Base-by-base conservation (phyloP, 1,140 invertebrate species). In the Cylas formicarius region DNA sequence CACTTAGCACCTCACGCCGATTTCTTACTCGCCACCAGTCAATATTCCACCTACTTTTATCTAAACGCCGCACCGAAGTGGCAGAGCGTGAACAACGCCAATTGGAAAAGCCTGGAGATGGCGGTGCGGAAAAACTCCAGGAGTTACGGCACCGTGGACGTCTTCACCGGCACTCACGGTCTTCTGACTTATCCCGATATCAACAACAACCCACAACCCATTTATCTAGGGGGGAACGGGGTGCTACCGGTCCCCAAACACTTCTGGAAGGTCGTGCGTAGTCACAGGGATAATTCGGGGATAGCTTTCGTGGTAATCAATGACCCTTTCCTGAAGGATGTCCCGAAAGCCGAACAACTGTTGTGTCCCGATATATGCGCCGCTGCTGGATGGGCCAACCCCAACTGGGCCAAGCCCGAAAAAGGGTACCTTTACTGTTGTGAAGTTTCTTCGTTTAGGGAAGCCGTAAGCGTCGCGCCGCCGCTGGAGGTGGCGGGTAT, bases 51-150 rank as follows among this genome's bases (percentile, higher is more conserved):
- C 0, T 77, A 71, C 46, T 72, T 67, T 52, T 76, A 71, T 48
- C 48, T 73, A 10, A 77, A 78, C 52, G 66, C 57, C 1, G 61
- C 65, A 14, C 75, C 75, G 4, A 72, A 75, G 54, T 78, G 72
- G 72, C 72, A 53, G 48, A 48, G 27, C 32, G 60, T 73, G 0
- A 74, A 74, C 47, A 60, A 50, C 16, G 72, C 67, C 7, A 72
- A 73, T 45, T 76, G 72, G 74, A 55, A 65, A n/a, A 45, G 39
- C 10, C 37, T 74, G 1, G 74, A 75, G 58, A 52, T 46, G 4
- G 44, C 53, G 4, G 57, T 68, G 0, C 52, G 70, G 32, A 54
- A 57, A 5, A 17, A 60, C 11, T 64, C 69, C 0, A 41, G 24
- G 7, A 10, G 21, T 1, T 36, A 51, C 20, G 31, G 54, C 21